Conservation (phyloP, 2,113 vertebrate species). For the Melanotaenia duboulayi region DNA sequence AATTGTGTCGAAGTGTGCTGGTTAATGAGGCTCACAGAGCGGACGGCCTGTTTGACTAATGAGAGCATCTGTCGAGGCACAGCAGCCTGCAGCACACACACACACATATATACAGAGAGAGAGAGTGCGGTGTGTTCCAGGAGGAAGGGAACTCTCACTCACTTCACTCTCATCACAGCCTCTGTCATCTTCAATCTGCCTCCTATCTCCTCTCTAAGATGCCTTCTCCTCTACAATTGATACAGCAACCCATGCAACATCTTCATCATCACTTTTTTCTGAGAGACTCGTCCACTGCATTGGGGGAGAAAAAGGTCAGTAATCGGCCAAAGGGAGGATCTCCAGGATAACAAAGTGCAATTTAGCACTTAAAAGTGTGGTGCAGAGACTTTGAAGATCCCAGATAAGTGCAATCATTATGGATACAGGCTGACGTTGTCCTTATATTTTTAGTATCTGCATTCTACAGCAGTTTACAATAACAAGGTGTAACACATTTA, state of each 20-base stretch:
- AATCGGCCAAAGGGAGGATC: not conserved
- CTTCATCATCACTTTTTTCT: conserved; percentile 8
- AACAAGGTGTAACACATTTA: not conserved
- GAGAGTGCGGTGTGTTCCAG: conserved; percentile 30
- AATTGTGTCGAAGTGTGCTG: conserved; percentile 67
- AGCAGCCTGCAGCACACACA: conserved; percentile 38
- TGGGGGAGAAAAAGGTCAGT: conserved; percentile 33
- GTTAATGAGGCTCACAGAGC: conserved; percentile 65
- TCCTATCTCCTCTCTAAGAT: conserved; percentile 56
- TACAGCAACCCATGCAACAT: conserved; percentile 20
- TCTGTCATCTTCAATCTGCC: conserved; percentile 68
- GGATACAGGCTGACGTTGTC: not conserved
- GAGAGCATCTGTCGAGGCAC: conserved; percentile 69
- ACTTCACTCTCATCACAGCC: conserved; percentile 64
- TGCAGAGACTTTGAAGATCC: conserved; percentile 7
- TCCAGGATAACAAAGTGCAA: conserved; percentile 12
- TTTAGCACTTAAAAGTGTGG: conserved; percentile 1
- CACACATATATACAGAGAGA: conserved; percentile 30
- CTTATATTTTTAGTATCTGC: not conserved
- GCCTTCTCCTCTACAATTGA: conserved; percentile 5
- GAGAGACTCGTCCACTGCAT: not conserved
- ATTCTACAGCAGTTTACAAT: not conserved
- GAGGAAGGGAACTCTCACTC: conserved; percentile 56
- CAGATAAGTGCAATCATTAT: not conserved
- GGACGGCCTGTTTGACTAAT: conserved; percentile 74